These are phyloP conservation scores for Lophura nycthemera DNA, from an alignment of 2,113 vertebrate genomes.

Conservation along the genomic window DNA sequence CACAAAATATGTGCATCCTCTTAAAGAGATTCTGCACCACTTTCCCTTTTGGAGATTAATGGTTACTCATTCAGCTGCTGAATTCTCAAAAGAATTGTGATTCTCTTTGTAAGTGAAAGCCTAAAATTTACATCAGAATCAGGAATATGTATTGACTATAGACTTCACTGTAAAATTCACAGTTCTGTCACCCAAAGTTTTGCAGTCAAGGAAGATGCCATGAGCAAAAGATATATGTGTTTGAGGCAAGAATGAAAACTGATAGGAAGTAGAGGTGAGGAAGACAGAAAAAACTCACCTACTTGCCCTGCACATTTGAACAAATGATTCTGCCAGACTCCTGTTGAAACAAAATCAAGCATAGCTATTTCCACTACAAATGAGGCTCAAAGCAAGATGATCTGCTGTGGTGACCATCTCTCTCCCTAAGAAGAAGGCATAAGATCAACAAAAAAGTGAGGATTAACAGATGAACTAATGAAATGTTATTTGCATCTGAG, in stretches of 20 bases:
- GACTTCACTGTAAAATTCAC: neutral
- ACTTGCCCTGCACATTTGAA: neutral
- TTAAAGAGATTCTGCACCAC: neutral
- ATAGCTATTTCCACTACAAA: neutral
- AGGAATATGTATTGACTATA: neutral
- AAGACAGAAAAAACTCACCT: neutral
- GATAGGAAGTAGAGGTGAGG: neutral
- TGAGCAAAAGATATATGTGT: neutral
- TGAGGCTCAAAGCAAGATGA: neutral
- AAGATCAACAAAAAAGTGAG: neutral
- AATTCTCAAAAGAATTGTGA: neutral
- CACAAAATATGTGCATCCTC: neutral
- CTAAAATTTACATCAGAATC: neutral
- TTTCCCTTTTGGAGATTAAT: slow-evolving; percentile 31
- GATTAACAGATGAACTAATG: neutral
- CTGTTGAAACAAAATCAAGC: neutral
- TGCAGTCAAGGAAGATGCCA: neutral
- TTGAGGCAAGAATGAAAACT: neutral
- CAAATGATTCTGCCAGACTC: neutral
- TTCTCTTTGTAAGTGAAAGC: slow-evolving; percentile 50
- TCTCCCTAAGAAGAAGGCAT: neutral
- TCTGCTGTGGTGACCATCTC: neutral
- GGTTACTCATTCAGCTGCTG: slow-evolving; percentile 19
- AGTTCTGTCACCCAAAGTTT: neutral
- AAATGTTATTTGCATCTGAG: neutral